Evolutionary conservation across 2,113 vertebrate species (phyloP).

Genomic region (Dicrurus megarhynchus): DNA sequence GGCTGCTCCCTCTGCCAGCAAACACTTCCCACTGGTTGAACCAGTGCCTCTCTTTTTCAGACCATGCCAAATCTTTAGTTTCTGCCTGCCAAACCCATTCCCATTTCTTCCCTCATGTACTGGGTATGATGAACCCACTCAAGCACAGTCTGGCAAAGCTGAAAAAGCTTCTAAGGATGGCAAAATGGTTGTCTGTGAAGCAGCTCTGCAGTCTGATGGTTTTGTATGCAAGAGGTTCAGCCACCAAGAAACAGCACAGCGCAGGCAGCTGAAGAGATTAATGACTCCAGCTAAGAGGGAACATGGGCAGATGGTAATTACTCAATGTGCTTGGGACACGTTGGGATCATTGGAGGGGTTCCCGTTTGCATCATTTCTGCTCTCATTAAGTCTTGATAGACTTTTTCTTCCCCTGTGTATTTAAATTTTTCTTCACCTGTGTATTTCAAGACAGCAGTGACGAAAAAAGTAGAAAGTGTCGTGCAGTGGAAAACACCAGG

Average conservation of each 20-base stretch:
- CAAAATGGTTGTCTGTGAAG: not conserved
- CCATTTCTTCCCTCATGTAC: not conserved
- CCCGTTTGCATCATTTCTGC: not conserved
- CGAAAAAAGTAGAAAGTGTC: not conserved
- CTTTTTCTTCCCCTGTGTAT: not conserved
- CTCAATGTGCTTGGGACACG: not conserved
- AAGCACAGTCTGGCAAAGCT: not conserved
- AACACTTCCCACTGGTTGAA: not conserved
- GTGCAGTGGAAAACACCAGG: not conserved
- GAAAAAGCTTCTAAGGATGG: not conserved
- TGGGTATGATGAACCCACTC: not conserved
- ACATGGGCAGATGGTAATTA: not conserved
- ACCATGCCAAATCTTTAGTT: not conserved
- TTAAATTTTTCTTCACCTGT: not conserved
- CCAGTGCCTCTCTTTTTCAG: rapidly evolving
- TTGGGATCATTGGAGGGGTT: not conserved
- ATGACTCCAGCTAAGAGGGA: not conserved
- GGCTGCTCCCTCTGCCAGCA: not conserved
- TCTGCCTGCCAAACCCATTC: not conserved
- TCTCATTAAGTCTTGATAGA: not conserved
- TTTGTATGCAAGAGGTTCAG: not conserved
- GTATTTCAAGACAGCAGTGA: not conserved
- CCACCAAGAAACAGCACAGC: not conserved
- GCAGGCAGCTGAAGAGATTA: not conserved
- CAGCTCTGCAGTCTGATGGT: not conserved